These are phyloP conservation scores for Stenopsyche tienmushanensis DNA, from an alignment of 1,140 invertebrate genomes.

Conservation along the genomic window DNA sequence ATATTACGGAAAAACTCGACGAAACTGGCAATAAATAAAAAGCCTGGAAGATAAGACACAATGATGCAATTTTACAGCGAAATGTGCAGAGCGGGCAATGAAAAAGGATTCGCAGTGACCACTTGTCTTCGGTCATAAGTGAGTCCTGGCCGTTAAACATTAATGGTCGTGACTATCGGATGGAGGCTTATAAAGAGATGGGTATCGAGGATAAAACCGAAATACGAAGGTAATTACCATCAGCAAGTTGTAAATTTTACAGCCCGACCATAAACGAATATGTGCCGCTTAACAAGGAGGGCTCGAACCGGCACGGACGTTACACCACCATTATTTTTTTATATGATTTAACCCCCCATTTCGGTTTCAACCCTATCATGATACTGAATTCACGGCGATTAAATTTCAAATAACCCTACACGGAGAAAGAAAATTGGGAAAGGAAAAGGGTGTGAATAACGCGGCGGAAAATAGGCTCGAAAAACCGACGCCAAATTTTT, in stretches of 20 bases:
- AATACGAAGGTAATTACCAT: slow-evolving; percentile 21
- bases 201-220: slow-evolving; percentile 18
- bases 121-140: not conserved
- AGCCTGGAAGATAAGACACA: too few relatives aligned
- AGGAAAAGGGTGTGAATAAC: too few relatives aligned
- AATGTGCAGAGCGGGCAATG: not conserved
- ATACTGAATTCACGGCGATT: not conserved
- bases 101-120: not conserved
- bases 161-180: slow-evolving; percentile 18
- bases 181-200: slow-evolving; percentile 24
- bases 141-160: slow-evolving; percentile 17
- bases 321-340: slow-evolving; percentile 16
- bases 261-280: slow-evolving; percentile 13
- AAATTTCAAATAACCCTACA: not conserved
- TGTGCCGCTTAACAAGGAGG: too few relatives aligned
- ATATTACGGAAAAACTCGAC: too few relatives aligned
- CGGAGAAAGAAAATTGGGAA: too few relatives aligned
- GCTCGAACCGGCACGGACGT: not conserved
- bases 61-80: too few relatives aligned
- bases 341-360: too few relatives aligned
- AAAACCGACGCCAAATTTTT: not conserved
- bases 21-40: too few relatives aligned
- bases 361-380: not conserved
- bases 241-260: slow-evolving; percentile 29
- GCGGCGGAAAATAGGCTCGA: too few relatives aligned